These are phyloP conservation scores for Archegozetes longisetosus DNA, from an alignment of 1,140 invertebrate genomes.

Conservation along the genomic window DNA sequence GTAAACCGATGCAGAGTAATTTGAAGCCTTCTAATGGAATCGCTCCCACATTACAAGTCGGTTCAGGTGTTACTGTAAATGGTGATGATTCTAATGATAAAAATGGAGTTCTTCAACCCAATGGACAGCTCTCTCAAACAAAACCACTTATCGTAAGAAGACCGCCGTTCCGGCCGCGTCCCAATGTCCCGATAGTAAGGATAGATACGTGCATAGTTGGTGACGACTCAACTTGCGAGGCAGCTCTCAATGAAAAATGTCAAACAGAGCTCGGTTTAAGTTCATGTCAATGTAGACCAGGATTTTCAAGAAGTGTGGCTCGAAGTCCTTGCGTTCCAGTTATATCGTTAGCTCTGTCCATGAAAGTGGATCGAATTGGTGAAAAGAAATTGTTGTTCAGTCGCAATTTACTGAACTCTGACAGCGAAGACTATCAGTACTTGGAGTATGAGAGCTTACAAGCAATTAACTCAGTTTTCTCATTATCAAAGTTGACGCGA, in stretches of 20 bases:
- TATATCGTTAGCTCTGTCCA: constrained; percentile 49
- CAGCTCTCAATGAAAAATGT: constrained; percentile 67
- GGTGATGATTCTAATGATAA: not conserved
- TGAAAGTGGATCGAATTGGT: constrained; percentile 64
- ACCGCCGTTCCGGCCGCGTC: constrained; percentile 19
- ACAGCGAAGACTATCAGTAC: constrained; percentile 60
- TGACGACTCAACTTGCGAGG: constrained; percentile 77
- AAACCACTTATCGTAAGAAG: constrained; percentile 11
- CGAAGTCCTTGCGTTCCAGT: constrained; percentile 15
- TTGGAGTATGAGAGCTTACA: constrained; percentile 62
- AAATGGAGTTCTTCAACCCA: not conserved
- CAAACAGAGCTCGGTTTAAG: constrained; percentile 75
- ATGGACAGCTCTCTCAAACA: not conserved
- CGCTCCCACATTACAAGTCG: constrained; percentile 5
- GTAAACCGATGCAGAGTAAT: constrained; percentile 6
- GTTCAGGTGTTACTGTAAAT: not conserved
- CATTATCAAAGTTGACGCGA: constrained; percentile 54
- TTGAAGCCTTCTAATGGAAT: not conserved
- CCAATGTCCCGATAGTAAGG: constrained; percentile 28
- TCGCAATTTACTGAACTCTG: constrained; percentile 47
- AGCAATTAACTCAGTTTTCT: constrained; percentile 45
- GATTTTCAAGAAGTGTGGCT: constrained; percentile 44
- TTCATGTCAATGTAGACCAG: constrained; percentile 71
- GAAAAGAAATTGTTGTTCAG: constrained; percentile 56
- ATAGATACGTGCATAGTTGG: constrained; percentile 89